phyloP scores from a whole-genome alignment of 2,113 vertebrate genomes.

The Hydrochoerus hydrochaeris region DNA sequence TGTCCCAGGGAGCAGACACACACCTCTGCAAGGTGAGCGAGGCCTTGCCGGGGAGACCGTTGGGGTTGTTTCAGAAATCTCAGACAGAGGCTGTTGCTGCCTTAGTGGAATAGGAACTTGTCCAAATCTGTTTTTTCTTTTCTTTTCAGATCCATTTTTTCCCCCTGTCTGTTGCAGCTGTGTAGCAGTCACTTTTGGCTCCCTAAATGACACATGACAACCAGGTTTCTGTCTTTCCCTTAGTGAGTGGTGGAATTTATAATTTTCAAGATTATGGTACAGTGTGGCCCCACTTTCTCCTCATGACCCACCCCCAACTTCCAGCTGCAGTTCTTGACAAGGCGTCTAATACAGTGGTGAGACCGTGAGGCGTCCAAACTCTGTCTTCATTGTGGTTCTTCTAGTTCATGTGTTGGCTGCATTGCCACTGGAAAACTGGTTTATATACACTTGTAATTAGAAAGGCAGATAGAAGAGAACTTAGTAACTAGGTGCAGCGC shows the following conservation, averaged over 20 bases:
- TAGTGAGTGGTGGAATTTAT: neutral
- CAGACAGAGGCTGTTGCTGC: neutral
- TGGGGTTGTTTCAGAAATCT: neutral
- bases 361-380: neutral
- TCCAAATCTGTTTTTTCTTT: neutral
- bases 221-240: neutral
- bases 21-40: neutral
- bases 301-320: accelerated
- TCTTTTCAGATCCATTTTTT: neutral
- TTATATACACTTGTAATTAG: neutral
- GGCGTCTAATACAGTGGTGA: neutral
- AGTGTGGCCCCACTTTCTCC: neutral
- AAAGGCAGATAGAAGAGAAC: neutral
- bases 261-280: neutral
- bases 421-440: neutral
- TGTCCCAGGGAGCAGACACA: neutral
- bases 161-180: neutral
- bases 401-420: neutral
- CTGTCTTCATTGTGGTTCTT: neutral
- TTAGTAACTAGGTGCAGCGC: neutral
- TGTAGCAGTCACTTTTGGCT: neutral
- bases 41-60: neutral
- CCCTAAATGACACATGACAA: neutral
- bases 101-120: neutral
- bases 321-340: neutral